Evolutionary conservation across 1,140 invertebrate genomes (phyloP), one percentile per base, ranked within the genome.

Genomic region (Samia ricini): DNA sequence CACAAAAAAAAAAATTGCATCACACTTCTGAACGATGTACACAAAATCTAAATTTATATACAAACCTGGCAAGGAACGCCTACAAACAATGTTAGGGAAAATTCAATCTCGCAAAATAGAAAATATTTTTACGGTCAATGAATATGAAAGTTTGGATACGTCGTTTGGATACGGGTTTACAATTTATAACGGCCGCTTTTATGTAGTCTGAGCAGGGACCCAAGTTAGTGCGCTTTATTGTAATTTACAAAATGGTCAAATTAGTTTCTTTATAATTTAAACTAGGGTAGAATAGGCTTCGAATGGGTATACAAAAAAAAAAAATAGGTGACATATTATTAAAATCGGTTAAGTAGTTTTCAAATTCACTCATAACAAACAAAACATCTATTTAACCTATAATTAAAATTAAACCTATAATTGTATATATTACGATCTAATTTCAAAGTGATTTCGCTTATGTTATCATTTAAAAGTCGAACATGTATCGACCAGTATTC

Each of bases 91-190:
- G 85, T 86, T 86, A 84, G 77, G 64, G 74, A 84, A 77, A 86
- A 88, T 88, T 88, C 83, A 88, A 88, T 88, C 83, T 88, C 79
- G 69, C 83, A 86, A 84, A 88, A 88, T 84, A 88, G 85, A 84
- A 88, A 88, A 88, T 85, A 84, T 85, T 86, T 88, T 86, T 88
- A 88, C 83, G 83, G 85, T 84, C 85, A 85, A 86, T 88, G 83
- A 85, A 88, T 88, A 88, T 80, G 79, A 84, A 86, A 86, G 80
- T 83, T 81, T 86, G 79, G 73, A 82, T 82, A 78, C 71, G 79
- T 69, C 67, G 75, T 29, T 29, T 29, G 26, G 26, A 29, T 29
- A 29, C 26, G 26, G 26, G 26, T 29, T 29, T 29, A 29, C 10
- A 62, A 69, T 54, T 64, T 77, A 74, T 79, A 77, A 81, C 74